phyloP scores from a whole-genome alignment of 1,140 invertebrate species.

The Melitaea cinxia region DNA sequence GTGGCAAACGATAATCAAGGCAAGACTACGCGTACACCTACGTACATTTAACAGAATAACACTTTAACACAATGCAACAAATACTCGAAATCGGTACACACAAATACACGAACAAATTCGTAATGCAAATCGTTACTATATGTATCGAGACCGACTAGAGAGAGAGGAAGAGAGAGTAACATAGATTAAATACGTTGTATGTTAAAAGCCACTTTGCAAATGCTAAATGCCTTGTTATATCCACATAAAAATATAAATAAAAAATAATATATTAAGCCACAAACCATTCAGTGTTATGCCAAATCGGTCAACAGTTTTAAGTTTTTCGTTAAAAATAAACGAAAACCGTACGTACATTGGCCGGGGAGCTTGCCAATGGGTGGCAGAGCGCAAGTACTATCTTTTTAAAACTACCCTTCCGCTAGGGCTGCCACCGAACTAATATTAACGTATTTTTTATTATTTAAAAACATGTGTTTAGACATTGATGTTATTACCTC shows the following conservation, averaged over 20 bases:
- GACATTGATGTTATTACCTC: no score
- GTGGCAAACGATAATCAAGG: no score
- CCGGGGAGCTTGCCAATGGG: constrained; percentile 49
- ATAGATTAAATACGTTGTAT: background rate
- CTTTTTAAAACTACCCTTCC: constrained; percentile 17
- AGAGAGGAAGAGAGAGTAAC: no score
- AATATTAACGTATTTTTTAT: background rate
- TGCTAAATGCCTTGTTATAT: background rate
- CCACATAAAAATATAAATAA: background rate
- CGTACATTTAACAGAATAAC: no score
- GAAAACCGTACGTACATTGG: constrained; percentile 28
- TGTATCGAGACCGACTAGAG: no score
- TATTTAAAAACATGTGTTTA: no score
- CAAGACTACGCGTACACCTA: no score
- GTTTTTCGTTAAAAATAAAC: constrained; percentile 44
- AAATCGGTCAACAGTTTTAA: constrained; percentile 58
- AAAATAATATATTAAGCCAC: constrained; percentile 29
- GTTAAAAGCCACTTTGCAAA: background rate
- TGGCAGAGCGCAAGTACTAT: constrained; percentile 19
- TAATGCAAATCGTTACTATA: no score
- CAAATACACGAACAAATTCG: no score
- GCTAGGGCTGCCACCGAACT: constrained; percentile 3
- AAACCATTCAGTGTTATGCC: constrained; percentile 37
- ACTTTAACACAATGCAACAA: no score
- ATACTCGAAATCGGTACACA: no score